phyloP scores from a whole-genome alignment of 2,888 invertebrate genomes.

The Metellina segmentata region DNA sequence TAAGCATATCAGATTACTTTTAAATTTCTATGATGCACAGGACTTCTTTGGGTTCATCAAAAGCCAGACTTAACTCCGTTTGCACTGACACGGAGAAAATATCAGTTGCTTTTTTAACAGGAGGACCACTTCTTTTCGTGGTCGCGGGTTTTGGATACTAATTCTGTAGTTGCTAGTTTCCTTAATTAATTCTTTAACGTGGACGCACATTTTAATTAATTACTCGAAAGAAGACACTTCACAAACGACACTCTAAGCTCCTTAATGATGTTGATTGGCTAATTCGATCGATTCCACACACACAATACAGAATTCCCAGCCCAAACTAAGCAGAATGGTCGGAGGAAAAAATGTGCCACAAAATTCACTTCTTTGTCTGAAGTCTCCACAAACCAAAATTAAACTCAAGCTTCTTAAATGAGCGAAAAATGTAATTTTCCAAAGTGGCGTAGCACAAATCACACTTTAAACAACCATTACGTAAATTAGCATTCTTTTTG shows the following conservation, averaged over 20 bases:
- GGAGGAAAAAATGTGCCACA: not conserved
- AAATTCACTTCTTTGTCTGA: not conserved
- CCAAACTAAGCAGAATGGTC: not conserved
- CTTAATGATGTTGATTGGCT: not conserved
- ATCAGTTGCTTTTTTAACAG: too few species aligned
- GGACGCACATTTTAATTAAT: not conserved
- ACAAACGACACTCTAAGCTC: not conserved
- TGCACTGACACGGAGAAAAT: too few species aligned
- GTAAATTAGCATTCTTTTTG: constrained; percentile 51
- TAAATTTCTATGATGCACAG: too few species aligned
- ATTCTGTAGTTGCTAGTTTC: not conserved
- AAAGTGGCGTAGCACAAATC: constrained; percentile 19
- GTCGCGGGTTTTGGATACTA: not conserved
- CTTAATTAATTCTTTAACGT: not conserved
- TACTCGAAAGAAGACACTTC: not conserved
- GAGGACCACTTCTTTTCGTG: too few species aligned
- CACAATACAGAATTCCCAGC: not conserved
- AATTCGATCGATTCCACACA: not conserved
- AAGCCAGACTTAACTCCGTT: too few species aligned
- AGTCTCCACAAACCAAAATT: not conserved
- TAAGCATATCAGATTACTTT: too few species aligned
- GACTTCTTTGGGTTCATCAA: too few species aligned
- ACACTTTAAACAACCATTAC: constrained; percentile 47
- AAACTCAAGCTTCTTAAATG: not conserved
- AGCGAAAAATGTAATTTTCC: constrained; percentile 17